Evolutionary conservation across 2,888 invertebrate genomes (phyloP), one percentile per base, ranked within the genome.

Genomic region (Noctua comes): DNA sequence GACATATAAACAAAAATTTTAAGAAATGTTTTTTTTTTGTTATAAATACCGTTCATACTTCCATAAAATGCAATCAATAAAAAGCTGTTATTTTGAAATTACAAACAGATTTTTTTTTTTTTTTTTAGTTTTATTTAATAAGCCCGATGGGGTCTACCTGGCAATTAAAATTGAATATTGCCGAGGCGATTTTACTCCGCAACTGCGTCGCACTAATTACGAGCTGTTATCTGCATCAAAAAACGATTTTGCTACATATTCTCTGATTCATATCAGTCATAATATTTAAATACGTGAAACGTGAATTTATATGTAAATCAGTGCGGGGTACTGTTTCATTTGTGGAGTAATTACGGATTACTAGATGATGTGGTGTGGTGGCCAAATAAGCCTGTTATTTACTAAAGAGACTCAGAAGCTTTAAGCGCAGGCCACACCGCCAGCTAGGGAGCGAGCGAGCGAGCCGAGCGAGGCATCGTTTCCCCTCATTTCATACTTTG

Each of bases 181-280:
- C 2, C 36, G 54, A 72, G 51, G 24, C 65, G n/a, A 78, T 80
- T 86, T 77, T 18, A 69, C 77, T 75, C 51, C 54, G 65, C 73
- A 72, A 51, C 72, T 84, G 79, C 76, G 27, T 69, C 64, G 68
- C 72, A 78, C 86, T 86, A 82, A 88, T 88, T 88, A 86, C 43
- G 68, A 11, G 13, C 65, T 57, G 81, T 81, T 88, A 88, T 86
- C 82, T 77, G 82, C 73, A 77, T 82, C 79, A 87, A 84, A 76
- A 82, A 82, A 80, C 64, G 77, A 80, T 80, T 78, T 69, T 62
- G 70, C 68, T 71, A 76, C 70, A 75, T 72, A 78, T 86, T 76
- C 66, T 73, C 78, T 73, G 87, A 85, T 86, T 81, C 65, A 81
- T 79, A 84, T 87, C 77, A 76, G 71, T 72, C 69, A 73, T 86